Conservation (phyloP, 1,140 invertebrate genomes). For the Drosophila parabipectinata region DNA sequence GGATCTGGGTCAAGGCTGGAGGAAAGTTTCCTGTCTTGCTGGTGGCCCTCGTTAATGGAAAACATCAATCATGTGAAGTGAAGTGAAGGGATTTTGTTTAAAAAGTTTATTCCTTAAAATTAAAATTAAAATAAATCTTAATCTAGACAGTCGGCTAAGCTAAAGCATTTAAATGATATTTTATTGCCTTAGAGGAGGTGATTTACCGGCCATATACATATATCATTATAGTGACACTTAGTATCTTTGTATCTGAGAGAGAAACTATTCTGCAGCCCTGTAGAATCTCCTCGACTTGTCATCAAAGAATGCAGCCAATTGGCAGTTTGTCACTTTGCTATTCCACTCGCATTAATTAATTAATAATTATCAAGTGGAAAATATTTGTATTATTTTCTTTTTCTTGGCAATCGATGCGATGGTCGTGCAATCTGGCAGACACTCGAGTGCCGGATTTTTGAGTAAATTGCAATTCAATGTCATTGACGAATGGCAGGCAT, state of each 20-base stretch:
- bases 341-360: slow-evolving; percentile 67
- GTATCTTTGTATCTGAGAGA: neutral
- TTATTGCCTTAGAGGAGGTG: neutral
- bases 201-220: slow-evolving; percentile 31
- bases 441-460: slow-evolving; percentile 11
- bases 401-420: slow-evolving; percentile 59
- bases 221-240: slow-evolving; percentile 20
- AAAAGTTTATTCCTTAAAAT: too few relatives aligned
- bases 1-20: slow-evolving; percentile 59
- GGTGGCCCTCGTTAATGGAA: slow-evolving; percentile 19
- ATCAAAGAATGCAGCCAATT: slow-evolving; percentile 53
- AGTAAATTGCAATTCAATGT: slow-evolving; percentile 77
- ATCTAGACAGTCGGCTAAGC: slow-evolving; percentile 1
- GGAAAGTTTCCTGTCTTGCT: neutral
- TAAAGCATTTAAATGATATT: slow-evolving; percentile 19
- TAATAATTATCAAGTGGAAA: slow-evolving; percentile 66
- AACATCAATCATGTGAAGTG: slow-evolving; percentile 11
- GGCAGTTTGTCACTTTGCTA: slow-evolving; percentile 46
- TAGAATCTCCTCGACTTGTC: slow-evolving; percentile 7
- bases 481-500: slow-evolving; percentile 63
- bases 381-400: slow-evolving; percentile 8
- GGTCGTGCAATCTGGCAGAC: slow-evolving; percentile 45
- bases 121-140: neutral
- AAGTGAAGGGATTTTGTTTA: neutral
- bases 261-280: neutral